Base-by-base conservation (phyloP, 2,113 vertebrate species). In the Solenodon paradoxus region DNA sequence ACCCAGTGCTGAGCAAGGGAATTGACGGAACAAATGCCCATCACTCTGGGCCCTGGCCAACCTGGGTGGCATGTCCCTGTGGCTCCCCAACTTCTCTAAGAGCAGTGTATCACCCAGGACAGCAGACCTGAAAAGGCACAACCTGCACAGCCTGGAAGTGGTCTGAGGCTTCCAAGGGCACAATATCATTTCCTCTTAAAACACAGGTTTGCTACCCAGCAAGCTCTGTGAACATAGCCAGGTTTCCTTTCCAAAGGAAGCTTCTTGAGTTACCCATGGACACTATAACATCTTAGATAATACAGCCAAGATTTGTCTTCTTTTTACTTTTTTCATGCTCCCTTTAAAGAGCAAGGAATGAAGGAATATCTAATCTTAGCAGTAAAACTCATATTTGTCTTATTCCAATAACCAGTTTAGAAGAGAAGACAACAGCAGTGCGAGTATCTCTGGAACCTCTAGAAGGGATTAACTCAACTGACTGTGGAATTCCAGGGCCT, bases 401-500 rank as follows among this genome's bases (percentile, higher is more conserved):
- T 38, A 63, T 96, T 85, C 40, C 11, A 40, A 93, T 45, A 74
- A 64, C 79, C 22, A 47, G 74, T 84, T 89, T 72, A 32, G 87
- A 82, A 90, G 77, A 71, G 87, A 95, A 95, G 74, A 88, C 80
- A 71, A 35, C 49, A 75, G 89, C 30, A 3, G 79, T 74, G 78
- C 90, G 69, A 85, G 94, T n/a, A 74, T 90, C 97, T 80, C 92
- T 19, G 32, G 53, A 78, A 95, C 85, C 38, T 85, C 81, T 51
- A 35, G 24, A 26, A 90, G 63, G 81, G 84, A 92, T 92, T 97
- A 96, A 63, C 51, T 81, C 92, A 74, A 85, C 66, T 6, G 42
- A 75, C 93, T 75, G 45, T 81, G 92, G 96, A 92, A 96, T 94
- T 80, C 49, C 80, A 9, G 80, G n/a, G 51, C 72, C 80, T 90